Evolutionary conservation across 1,140 invertebrate species (phyloP).

Genomic region (Pogonognathellus flavescens): DNA sequence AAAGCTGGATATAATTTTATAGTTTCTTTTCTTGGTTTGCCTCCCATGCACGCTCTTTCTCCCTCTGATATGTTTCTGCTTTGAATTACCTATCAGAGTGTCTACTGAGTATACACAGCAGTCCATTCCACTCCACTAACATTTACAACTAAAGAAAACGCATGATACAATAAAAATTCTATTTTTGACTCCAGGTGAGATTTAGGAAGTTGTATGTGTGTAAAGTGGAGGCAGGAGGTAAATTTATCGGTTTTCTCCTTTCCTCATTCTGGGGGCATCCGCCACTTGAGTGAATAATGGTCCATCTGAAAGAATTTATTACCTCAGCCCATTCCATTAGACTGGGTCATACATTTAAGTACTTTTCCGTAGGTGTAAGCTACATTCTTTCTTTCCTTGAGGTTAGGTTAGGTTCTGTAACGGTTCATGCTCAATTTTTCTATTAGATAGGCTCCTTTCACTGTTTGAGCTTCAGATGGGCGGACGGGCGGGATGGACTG

Average conservation of each 20-base stretch:
- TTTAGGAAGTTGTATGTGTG: conserved; percentile 36
- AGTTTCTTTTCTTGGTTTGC: background rate
- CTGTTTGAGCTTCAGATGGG: background rate
- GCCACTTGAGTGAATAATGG: conserved; percentile 32
- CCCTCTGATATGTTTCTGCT: background rate
- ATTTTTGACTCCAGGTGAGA: conserved; percentile 38
- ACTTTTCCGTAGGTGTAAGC: background rate
- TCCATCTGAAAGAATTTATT: conserved; percentile 27
- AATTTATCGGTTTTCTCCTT: conserved; percentile 33
- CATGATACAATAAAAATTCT: conserved; percentile 28
- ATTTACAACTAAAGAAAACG: background rate
- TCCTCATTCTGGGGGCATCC: conserved; percentile 34
- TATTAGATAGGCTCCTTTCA: background rate
- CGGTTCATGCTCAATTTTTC: background rate
- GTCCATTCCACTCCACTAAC: background rate
- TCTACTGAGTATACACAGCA: no score
- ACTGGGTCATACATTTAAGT: conserved; percentile 23
- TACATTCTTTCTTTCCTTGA: background rate
- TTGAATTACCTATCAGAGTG: background rate
- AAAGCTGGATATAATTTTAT: no score
- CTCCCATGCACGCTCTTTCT: no score
- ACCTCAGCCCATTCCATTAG: conserved; percentile 18
- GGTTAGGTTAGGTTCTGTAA: background rate
- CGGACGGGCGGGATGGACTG: no score
- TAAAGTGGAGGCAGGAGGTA: conserved; percentile 22